Conservation (phyloP, 92 coral and sea anemone species). For the Umimayanthus kanabou region DNA sequence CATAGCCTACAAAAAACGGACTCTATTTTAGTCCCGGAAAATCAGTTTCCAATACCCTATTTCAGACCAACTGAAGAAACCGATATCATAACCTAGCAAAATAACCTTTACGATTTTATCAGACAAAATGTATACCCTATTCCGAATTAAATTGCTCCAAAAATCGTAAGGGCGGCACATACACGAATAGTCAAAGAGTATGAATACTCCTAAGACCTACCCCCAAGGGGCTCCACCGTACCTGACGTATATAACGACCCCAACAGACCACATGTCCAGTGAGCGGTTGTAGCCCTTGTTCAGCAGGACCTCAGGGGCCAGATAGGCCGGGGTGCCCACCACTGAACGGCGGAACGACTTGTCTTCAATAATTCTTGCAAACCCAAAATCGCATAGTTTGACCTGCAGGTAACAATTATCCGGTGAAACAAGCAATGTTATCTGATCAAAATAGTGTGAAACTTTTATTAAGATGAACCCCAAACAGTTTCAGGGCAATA, state of each 20-base stretch:
- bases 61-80: no score
- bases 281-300: slow-evolving; percentile 98
- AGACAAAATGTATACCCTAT: no score
- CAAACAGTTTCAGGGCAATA: neutral
- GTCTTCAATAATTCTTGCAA: slow-evolving; percentile 98
- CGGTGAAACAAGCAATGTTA: neutral
- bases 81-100: no score
- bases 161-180: no score
- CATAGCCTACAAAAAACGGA: no score
- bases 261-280: slow-evolving; percentile 99
- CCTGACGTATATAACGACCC: slow-evolving; percentile 99
- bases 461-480: neutral
- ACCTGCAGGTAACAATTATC: slow-evolving; percentile 52
- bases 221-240: slow-evolving; percentile 25
- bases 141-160: no score
- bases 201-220: no score
- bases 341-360: slow-evolving; percentile 99
- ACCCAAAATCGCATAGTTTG: slow-evolving; percentile 95
- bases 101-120: no score
- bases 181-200: no score
- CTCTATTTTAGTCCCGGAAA: no score
- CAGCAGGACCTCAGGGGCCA: slow-evolving; percentile 95
- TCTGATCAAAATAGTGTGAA: neutral
- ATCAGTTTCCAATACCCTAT: no score
- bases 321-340: slow-evolving; percentile 96